Base-by-base conservation (phyloP, 2,797 vertebrate species). In the Stomatorhinus walkeri region DNA sequence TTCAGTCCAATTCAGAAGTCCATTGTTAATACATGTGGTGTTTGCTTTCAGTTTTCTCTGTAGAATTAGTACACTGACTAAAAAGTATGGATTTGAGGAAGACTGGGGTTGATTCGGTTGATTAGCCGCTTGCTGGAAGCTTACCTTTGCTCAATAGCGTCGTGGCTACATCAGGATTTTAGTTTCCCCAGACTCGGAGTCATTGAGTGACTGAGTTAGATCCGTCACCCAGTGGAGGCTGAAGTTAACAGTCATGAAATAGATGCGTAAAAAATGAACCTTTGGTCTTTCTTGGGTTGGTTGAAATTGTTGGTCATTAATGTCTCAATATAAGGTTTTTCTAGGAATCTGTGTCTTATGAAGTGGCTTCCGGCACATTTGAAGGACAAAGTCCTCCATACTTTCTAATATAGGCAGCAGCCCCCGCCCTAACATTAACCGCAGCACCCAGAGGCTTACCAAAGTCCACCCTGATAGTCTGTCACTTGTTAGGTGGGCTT, bases 1-100 rank as follows among this genome's bases (percentile, higher is more conserved):
- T 81, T 81, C 40, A 81, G 76, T 81, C 76, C 76, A 46, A 7
- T 81, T 81, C 76, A 81, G 76, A 81, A 46, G 76, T 81, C 76
- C 76, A 46, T 81, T 81, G 40, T 81, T 81, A n/a, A 19, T 16
- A 22, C 76, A 81, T 46, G 76, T 46, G 40, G 76, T 22, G 76
- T 81, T 81, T 19, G 76, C 76, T 81, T 81, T 46, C 40, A 9
- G 76, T 46, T 81, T 81, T 81, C 36, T 81, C 76, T 46, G 76
- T 81, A 81, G 76, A 81, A 81, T 81, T 43, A 81, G 76, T 1
- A 81, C 2, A 16, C 76, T 46, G 76, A 46, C 40, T 46, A 22
- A 81, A 81, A 81, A 81, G 19, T 81, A 81, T 76, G 28, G 40
- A 81, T 46, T 46, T 3, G n/a, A 46, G 36, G 36, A 81, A 46